These are phyloP conservation scores for Apamea anceps DNA, from an alignment of 2,888 invertebrate species.

Conservation along the genomic window DNA sequence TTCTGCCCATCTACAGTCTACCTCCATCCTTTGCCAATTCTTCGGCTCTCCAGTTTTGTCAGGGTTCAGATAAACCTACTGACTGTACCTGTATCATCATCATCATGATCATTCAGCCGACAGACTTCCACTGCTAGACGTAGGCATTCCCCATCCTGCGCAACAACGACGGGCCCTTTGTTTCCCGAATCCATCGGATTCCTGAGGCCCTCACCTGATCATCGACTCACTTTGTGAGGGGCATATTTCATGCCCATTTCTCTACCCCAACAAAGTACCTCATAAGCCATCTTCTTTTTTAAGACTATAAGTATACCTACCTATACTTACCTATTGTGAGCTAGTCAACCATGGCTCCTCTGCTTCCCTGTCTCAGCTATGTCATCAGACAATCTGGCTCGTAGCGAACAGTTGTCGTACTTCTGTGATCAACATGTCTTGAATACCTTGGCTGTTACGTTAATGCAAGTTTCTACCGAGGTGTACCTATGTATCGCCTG, in stretches of 20 bases:
- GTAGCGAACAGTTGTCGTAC: not conserved
- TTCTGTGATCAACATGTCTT: not conserved
- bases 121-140: not conserved
- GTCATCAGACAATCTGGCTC: not conserved
- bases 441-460: not conserved
- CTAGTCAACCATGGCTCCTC: not conserved
- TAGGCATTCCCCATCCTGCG: not conserved
- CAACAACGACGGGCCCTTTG: too few relatives aligned
- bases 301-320: not conserved
- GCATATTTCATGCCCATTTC: not conserved
- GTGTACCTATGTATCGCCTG: not conserved
- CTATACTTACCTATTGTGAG: not conserved
- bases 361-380: not conserved
- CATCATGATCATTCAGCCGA: not conserved
- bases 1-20: not conserved
- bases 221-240: not conserved
- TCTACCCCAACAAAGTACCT: not conserved
- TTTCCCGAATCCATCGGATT: not conserved
- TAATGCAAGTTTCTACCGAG: not conserved
- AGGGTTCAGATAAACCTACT: not conserved
- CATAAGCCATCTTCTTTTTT: not conserved
- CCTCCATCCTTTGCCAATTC: not conserved
- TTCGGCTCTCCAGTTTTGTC: not conserved
- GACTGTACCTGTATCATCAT: not conserved
- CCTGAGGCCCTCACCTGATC: too few relatives aligned